phyloP scores from a whole-genome alignment of 2,797 vertebrate genomes.

The Microctenopoma lineatum region DNA sequence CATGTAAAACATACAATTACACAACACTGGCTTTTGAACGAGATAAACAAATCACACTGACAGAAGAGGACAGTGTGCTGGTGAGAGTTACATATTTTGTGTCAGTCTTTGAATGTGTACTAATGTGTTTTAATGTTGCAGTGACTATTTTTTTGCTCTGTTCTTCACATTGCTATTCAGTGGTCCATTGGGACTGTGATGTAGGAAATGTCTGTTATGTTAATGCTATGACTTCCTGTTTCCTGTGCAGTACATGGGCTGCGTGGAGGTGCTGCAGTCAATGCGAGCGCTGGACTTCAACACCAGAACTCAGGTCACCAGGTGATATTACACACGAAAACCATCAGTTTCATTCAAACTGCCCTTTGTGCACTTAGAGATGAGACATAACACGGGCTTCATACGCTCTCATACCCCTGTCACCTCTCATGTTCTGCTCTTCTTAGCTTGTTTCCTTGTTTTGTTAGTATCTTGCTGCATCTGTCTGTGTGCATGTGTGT shows the following conservation, averaged over 20 bases:
- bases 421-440: constrained; percentile 11
- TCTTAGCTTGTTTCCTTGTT: constrained; percentile 16
- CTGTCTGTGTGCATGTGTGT: constrained; percentile 15
- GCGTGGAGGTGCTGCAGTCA: constrained; percentile 97
- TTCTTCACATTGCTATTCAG: constrained; percentile 11
- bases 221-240: constrained; percentile 71
- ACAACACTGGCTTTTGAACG: background rate
- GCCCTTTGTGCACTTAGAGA: constrained; percentile 1
- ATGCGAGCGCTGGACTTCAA: constrained; percentile 98
- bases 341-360: background rate
- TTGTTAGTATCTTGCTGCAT: constrained; percentile 12
- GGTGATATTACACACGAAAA: constrained; percentile 78
- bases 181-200: constrained; percentile 23
- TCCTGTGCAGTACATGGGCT: constrained; percentile 94
- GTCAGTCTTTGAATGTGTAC: background rate
- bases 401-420: constrained; percentile 1
- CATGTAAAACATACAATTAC: constrained; percentile 11
- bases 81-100: background rate
- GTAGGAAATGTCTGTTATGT: constrained; percentile 51
- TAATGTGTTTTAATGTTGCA: too few relatives aligned
- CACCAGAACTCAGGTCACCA: constrained; percentile 98
- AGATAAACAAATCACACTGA: too few relatives aligned
- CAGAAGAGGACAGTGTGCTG: too few relatives aligned
- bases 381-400: background rate
- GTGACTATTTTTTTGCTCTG: constrained; percentile 16